Percentiles rank a stretch among this genome's conserved stretches.
Conservation (phyloP, 1,140 invertebrate species). For the Helicorthomorpha holstii region DNA sequence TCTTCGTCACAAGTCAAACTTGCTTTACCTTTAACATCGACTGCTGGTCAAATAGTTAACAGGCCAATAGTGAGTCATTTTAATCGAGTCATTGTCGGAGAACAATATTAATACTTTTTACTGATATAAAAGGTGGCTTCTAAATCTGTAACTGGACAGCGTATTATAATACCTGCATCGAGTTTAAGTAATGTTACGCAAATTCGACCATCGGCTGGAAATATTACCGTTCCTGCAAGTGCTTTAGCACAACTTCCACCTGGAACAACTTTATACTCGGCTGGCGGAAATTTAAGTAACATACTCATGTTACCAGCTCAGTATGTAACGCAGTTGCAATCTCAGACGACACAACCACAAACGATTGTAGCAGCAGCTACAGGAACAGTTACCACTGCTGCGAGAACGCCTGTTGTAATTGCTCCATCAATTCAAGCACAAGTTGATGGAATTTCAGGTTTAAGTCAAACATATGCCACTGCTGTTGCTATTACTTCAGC, state of each 20-base stretch:
- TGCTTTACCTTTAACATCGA: conserved; percentile 15
- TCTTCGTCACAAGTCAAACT: conserved; percentile 19
- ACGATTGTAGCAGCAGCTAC: too few relatives aligned
- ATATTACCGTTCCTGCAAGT: conserved; percentile 17
- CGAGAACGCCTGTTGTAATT: background rate
- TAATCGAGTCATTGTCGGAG: too few relatives aligned
- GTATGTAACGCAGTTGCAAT: conserved; percentile 32
- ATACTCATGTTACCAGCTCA: conserved; percentile 41
- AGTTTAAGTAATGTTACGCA: conserved; percentile 13
- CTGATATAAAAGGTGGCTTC: background rate
- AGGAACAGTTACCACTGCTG: background rate
- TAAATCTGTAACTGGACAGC: background rate
- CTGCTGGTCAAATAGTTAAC: background rate
- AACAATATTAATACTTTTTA: background rate
- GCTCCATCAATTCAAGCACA: background rate
- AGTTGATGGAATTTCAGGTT: too few relatives aligned
- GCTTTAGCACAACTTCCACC: conserved; percentile 31
- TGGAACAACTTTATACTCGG: conserved; percentile 34
- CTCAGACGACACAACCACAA: background rate
- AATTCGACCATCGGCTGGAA: conserved; percentile 12
- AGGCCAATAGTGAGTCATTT: background rate
- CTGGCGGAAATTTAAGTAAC: conserved; percentile 29
- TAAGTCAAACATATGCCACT: too few relatives aligned
- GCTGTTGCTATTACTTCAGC: too few relatives aligned
- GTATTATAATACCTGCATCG: conserved; percentile 9